Conservation (phyloP, 2,888 invertebrate genomes). For the Hemistola chrysoprasaria region DNA sequence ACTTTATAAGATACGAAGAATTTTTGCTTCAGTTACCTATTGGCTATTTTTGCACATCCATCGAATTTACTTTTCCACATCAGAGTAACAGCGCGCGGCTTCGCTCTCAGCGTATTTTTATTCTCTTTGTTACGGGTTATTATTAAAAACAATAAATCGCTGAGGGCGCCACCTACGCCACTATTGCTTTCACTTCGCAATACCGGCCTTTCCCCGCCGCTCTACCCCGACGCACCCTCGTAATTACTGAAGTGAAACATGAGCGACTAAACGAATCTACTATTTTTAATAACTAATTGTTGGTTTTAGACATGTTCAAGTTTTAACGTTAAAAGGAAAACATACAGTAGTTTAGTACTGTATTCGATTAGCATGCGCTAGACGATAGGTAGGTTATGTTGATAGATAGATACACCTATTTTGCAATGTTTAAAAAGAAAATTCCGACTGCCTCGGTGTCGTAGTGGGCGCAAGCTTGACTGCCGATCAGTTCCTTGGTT, state of each 20-base stretch:
- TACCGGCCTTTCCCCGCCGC: constrained; percentile 36
- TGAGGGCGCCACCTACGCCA: constrained; percentile 74
- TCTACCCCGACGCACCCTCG: constrained; percentile 18
- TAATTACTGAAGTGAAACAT: constrained; percentile 48
- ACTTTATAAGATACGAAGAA: too few relatives aligned
- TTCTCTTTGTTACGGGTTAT: constrained; percentile 80
- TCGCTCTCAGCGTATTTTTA: constrained; percentile 59
- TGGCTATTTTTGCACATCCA: constrained; percentile 14
- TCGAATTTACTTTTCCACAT: constrained; percentile 27
- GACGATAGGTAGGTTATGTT: too few relatives aligned
- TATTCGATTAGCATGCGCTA: too few relatives aligned
- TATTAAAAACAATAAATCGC: constrained; percentile 83
- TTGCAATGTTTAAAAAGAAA: too few relatives aligned
- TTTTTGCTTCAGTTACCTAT: too few relatives aligned
- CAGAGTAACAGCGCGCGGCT: constrained; percentile 20
- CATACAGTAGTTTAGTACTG: too few relatives aligned
- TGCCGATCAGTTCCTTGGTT: too few relatives aligned
- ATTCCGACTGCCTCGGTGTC: too few relatives aligned
- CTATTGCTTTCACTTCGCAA: constrained; percentile 76
- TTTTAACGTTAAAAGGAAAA: too few relatives aligned
- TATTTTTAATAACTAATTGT: constrained; percentile 28
- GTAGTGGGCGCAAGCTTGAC: too few relatives aligned
- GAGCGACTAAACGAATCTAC: constrained; percentile 48
- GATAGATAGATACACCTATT: too few relatives aligned
- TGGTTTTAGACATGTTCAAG: too few relatives aligned